Conservation (phyloP, 1,140 invertebrate species). For the Cydia splendana region DNA sequence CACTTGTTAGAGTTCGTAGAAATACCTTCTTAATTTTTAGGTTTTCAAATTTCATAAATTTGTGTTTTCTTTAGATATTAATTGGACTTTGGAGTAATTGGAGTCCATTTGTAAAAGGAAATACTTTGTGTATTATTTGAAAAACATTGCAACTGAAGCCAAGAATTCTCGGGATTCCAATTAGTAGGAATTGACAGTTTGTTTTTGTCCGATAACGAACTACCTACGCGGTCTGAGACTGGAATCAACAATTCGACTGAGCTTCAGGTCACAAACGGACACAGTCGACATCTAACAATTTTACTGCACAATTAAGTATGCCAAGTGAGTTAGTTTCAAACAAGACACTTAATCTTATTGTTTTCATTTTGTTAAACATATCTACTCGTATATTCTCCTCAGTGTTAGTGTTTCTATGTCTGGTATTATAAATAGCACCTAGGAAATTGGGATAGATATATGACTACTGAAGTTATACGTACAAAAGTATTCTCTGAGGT, state of each 20-base stretch:
- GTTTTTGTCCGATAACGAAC: background rate
- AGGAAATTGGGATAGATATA: background rate
- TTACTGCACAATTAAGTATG: too few relatives aligned
- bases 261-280: background rate
- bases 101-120: background rate
- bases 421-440: background rate
- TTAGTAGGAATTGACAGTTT: background rate
- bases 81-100: background rate
- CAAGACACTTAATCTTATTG: too few relatives aligned
- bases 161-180: background rate
- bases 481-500: conserved; percentile 5
- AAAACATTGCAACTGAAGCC: background rate
- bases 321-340: too few relatives aligned
- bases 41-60: background rate
- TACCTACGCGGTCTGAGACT: background rate
- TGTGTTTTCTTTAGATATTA: background rate
- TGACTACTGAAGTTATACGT: background rate
- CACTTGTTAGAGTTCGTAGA: background rate
- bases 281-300: too few relatives aligned
- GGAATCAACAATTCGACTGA: background rate
- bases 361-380: too few relatives aligned
- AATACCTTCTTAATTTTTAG: background rate
- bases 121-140: background rate
- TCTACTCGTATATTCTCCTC: too few relatives aligned
- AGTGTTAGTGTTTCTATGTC: too few relatives aligned